Base-by-base conservation (phyloP, 1,140 invertebrate species). In the Thrips palmi region DNA sequence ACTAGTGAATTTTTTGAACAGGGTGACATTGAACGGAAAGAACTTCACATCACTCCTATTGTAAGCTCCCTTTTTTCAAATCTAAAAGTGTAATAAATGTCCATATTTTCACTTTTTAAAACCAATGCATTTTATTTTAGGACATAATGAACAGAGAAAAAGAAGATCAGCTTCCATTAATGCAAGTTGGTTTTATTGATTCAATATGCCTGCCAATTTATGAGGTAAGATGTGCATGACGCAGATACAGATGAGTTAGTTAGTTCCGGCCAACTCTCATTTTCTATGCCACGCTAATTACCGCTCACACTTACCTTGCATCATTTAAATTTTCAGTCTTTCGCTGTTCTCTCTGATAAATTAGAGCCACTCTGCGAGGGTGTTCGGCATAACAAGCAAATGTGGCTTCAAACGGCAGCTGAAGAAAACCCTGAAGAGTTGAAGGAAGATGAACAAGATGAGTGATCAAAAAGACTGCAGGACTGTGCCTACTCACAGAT, bases 181-280 rank as follows among this genome's bases (percentile, higher is more conserved):
- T 96, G 87, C 91, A 96, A 73, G 84, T 96, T 43, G 81, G 77
- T 36, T 96, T 94, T 57, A 96, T 96, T 45, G 88, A 96, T 60
- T 82, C 82, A 18, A 92, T 96, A 50, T 94, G 91, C 59, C 59
- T 89, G 49, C 89, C 91, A 32, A 84, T 96, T 54, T 96, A 94
- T 58, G 77, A 91, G 74, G 88, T 93, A 64, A 57, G 45, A 50
- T 92, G 84, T 86, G 93, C 71, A 81, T 93, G n/a, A n/a, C n/a
- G n/a, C n/a, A n/a, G n/a, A n/a, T n/a, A n/a, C n/a, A n/a, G n/a
- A n/a, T 42, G 79, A 76, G 38, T 93, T 92, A 57, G 92, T 93
- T 45, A 85, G 92, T 59, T 80, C 79, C 20, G 5, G 18, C 21
- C 6, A 10, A n/a, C 29, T 4, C 17, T 3, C 15, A 12, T 7